A percentile compares a stretch with the other conserved stretches of the same genome.
Conservation (phyloP, 2,888 invertebrate species). For the Loripinus fragilis region DNA sequence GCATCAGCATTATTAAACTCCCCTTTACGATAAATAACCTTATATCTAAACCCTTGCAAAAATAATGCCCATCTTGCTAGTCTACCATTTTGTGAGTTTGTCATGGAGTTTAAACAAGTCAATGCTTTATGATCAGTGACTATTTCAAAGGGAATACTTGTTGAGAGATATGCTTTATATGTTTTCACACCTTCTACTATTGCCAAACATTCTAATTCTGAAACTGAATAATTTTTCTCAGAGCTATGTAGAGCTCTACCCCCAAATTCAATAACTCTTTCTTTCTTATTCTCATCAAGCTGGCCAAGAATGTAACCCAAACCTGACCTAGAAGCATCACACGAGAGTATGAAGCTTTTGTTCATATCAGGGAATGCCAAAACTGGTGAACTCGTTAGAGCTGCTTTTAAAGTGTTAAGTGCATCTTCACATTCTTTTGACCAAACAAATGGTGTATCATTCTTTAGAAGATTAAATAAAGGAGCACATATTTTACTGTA, state of each 20-base stretch:
- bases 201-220: conserved; percentile 60
- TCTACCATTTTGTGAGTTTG: conserved; percentile 33
- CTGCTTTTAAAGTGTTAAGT: conserved; percentile 46
- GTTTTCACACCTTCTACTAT: conserved; percentile 53
- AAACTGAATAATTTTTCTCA: conserved; percentile 53
- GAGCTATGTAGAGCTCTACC: conserved; percentile 83
- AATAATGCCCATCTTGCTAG: conserved; percentile 45
- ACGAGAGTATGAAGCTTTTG: conserved; percentile 48
- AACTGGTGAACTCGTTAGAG: conserved; percentile 48
- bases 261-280: conserved; percentile 52
- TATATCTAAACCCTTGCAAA: conserved; percentile 43
- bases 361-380: conserved; percentile 54
- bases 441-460: conserved; percentile 30
- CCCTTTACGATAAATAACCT: conserved; percentile 38
- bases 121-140: conserved; percentile 60
- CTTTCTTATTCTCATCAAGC: conserved; percentile 38
- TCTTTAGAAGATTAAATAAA: conserved; percentile 33
- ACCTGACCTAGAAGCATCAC: conserved; percentile 49
- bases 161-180: conserved; percentile 51
- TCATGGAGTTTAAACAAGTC: conserved; percentile 24
- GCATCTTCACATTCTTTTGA: conserved; percentile 49
- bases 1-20: conserved; percentile 39
- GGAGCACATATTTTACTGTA: conserved; percentile 52
- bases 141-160: conserved; percentile 41
- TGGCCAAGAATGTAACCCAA: conserved; percentile 59